Conservation (phyloP, 2,888 invertebrate genomes). For the Caenorhabditis drosophilae region DNA sequence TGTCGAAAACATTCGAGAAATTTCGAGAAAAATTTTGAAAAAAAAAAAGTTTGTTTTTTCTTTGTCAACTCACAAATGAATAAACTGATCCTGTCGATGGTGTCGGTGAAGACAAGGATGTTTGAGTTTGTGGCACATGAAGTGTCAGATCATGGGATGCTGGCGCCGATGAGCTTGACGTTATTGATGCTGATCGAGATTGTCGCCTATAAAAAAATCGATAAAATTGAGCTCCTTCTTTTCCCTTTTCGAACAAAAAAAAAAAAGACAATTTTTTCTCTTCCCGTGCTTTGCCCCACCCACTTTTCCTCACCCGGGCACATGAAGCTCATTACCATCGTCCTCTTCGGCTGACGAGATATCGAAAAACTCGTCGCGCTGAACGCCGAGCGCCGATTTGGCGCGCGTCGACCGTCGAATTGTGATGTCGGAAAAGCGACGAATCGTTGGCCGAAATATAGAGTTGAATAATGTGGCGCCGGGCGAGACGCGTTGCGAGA, state of each 20-base stretch:
- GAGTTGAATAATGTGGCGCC: no score
- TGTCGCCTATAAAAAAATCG: conserved; percentile 15
- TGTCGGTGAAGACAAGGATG: conserved; percentile 25
- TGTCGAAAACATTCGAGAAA: no score
- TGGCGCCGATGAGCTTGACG: conserved; percentile 26
- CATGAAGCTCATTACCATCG: conserved; percentile 32
- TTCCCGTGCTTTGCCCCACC: no score
- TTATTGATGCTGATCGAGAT: conserved; percentile 33
- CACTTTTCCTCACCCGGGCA: conserved; percentile 40
- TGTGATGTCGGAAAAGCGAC: conserved; percentile 22
- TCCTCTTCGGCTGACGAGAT: conserved; percentile 15
- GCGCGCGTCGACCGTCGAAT: conserved; percentile 22
- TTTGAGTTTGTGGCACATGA: conserved; percentile 12
- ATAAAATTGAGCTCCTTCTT: neutral
- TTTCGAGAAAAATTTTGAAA: no score
- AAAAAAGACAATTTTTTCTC: no score
- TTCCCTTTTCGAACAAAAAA: neutral
- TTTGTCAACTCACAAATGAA: conserved; percentile 5
- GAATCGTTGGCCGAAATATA: conserved; percentile 8
- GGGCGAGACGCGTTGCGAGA: no score
- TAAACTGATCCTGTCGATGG: conserved; percentile 18
- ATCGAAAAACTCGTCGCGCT: conserved; percentile 27
- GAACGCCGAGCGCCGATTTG: conserved; percentile 19
- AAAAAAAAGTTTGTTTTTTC: no score
- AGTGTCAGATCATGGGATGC: conserved; percentile 25